These are phyloP conservation scores for Carettochelys insculpta DNA, from an alignment of 2,113 vertebrate genomes.

Conservation along the genomic window DNA sequence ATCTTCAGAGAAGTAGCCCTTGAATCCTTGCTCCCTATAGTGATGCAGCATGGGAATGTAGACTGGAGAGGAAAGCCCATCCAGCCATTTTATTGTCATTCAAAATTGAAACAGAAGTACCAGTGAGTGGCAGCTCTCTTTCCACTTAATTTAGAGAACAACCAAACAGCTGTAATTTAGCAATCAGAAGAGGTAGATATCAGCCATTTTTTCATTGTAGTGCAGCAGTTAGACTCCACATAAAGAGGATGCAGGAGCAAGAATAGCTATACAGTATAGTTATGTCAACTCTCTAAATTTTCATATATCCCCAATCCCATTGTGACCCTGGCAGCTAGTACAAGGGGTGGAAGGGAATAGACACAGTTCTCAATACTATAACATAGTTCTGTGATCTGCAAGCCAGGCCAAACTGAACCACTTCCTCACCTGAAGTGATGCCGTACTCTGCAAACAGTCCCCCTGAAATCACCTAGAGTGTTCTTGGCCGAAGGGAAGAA, in stretches of 20 bases:
- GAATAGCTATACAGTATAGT: neutral
- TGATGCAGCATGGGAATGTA: neutral
- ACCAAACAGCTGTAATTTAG: neutral
- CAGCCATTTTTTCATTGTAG: neutral
- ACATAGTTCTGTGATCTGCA: neutral
- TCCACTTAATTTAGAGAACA: neutral
- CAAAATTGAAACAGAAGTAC: neutral
- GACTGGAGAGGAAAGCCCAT: neutral
- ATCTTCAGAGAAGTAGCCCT: neutral
- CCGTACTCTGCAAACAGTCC: neutral
- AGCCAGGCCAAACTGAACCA: neutral
- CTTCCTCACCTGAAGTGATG: neutral
- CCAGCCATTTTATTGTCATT: neutral
- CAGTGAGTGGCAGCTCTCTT: fast-evolving
- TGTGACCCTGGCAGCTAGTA: neutral
- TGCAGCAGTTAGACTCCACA: neutral
- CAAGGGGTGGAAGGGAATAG: neutral
- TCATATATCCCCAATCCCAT: neutral
- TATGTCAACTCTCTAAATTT: neutral
- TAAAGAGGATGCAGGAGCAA: neutral
- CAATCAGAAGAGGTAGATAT: neutral
- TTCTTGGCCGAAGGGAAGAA: too few relatives aligned
- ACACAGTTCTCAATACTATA: neutral
- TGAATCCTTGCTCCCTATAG: neutral
- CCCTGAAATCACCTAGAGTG: neutral